Evolutionary conservation across 2,113 vertebrate genomes (phyloP).

Genomic region (Chloroceryle aenea): DNA sequence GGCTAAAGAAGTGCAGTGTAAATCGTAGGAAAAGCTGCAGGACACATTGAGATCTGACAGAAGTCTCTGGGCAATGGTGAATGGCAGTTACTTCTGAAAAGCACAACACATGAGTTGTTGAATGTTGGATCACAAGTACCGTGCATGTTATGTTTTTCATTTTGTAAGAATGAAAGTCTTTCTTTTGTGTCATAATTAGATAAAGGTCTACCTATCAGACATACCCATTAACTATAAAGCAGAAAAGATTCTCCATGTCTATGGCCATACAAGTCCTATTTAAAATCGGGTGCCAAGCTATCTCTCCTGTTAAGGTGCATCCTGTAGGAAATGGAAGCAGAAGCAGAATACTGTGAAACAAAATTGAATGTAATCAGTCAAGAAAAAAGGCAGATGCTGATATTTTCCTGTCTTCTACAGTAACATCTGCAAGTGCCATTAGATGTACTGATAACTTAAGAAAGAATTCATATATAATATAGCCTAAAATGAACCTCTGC

Average conservation of each 20-base stretch:
- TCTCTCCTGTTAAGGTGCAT: not conserved
- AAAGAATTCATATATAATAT: not conserved
- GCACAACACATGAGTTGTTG: fast-evolving
- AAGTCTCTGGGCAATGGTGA: not conserved
- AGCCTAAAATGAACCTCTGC: not conserved
- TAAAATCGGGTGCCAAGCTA: not conserved
- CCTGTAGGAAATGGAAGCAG: not conserved
- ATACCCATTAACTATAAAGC: not conserved
- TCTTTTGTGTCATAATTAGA: not conserved
- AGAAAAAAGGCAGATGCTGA: not conserved
- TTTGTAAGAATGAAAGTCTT: not conserved
- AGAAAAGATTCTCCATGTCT: not conserved
- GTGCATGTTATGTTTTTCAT: fast-evolving
- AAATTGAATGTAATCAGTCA: not conserved
- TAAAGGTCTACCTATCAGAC: not conserved
- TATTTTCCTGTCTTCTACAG: not conserved
- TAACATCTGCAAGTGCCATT: not conserved
- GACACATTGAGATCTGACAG: not conserved
- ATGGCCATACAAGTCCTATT: not conserved
- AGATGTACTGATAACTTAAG: not conserved
- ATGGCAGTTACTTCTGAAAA: not conserved
- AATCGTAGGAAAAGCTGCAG: not conserved
- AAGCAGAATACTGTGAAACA: not conserved
- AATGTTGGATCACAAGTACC: not conserved
- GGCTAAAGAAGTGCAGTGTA: not conserved